Percentiles rank a stretch among this genome's conserved stretches.
These are phyloP conservation scores for Drosophila pruinosa DNA, from an alignment of 1,140 invertebrate genomes.

Conservation along the genomic window DNA sequence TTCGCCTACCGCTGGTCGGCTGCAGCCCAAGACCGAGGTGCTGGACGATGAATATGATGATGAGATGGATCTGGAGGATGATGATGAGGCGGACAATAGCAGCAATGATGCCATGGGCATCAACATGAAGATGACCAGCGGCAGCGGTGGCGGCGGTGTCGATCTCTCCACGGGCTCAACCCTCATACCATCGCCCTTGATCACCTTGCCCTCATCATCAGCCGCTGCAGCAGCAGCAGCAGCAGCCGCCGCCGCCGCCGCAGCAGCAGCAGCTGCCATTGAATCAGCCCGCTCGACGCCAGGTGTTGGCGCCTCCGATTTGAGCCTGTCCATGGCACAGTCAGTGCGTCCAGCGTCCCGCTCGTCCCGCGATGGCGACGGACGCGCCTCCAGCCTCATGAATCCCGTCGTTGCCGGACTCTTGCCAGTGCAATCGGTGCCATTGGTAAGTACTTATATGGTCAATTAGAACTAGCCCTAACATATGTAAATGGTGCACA, in stretches of 20 bases:
- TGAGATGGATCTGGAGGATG: conserved; percentile 78
- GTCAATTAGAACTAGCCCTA: too few relatives aligned
- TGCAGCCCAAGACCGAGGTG: conserved; percentile 61
- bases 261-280: conserved; percentile 43
- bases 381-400: conserved; percentile 48
- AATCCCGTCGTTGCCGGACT: conserved; percentile 88
- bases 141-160: conserved; percentile 52
- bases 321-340: conserved; percentile 52
- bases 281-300: conserved; percentile 65
- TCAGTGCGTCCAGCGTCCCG: conserved; percentile 66
- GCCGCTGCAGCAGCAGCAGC: conserved; percentile 53
- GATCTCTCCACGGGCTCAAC: conserved; percentile 73
- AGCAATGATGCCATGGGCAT: conserved; percentile 79
- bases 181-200: conserved; percentile 67
- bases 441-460: conserved; percentile 89
- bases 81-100: conserved; percentile 76
- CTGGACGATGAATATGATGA: conserved; percentile 75
- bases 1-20: conserved; percentile 25
- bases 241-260: conserved; percentile 43
- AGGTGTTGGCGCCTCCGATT: conserved; percentile 58
- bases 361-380: conserved; percentile 66
- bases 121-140: conserved; percentile 75
- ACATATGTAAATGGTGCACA: too few relatives aligned
- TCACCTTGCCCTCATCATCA: conserved; percentile 62
- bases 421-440: conserved; percentile 92